Evolutionary conservation across 1,140 invertebrate species (phyloP).

Genomic region (Drosophila cardini): DNA sequence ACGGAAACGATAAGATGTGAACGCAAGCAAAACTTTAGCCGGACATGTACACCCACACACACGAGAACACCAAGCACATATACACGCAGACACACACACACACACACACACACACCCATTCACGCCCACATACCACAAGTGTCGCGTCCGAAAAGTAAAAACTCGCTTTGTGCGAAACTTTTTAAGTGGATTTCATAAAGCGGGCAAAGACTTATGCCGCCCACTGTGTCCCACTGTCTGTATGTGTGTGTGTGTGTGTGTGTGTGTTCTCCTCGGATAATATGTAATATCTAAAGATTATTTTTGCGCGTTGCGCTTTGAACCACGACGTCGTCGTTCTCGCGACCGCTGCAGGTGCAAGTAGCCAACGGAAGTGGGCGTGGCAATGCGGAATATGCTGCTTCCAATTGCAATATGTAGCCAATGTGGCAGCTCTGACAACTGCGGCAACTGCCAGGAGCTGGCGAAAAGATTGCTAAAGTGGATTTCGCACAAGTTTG

Average conservation of each 20-base stretch:
- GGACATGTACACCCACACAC: constrained; percentile 47
- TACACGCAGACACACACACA: not conserved
- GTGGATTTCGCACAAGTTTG: constrained; percentile 71
- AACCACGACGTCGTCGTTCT: constrained; percentile 52
- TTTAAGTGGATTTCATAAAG: constrained; percentile 79
- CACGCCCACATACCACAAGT: constrained; percentile 52
- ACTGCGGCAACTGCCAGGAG: constrained; percentile 55
- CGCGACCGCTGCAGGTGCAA: constrained; percentile 64
- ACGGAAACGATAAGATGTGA: constrained; percentile 54
- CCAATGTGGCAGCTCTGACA: constrained; percentile 39
- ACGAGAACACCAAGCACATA: not conserved
- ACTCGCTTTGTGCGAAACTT: constrained; percentile 66
- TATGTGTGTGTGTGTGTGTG: too few species aligned
- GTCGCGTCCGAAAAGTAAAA: constrained; percentile 55
- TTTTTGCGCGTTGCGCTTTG: constrained; percentile 47
- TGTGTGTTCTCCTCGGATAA: constrained; percentile 49
- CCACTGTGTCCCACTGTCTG: constrained; percentile 22
- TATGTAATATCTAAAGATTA: constrained; percentile 78
- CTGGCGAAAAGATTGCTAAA: constrained; percentile 72
- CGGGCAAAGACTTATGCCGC: constrained; percentile 9
- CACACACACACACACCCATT: constrained; percentile 6
- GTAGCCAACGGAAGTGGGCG: constrained; percentile 30
- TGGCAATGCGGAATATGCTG: constrained; percentile 43
- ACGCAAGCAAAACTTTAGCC: constrained; percentile 56
- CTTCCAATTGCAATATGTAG: constrained; percentile 53